Evolutionary conservation across 2,113 vertebrate genomes (phyloP), one percentile per base, ranked within the genome.

Genomic region (Labrus mixtus): DNA sequence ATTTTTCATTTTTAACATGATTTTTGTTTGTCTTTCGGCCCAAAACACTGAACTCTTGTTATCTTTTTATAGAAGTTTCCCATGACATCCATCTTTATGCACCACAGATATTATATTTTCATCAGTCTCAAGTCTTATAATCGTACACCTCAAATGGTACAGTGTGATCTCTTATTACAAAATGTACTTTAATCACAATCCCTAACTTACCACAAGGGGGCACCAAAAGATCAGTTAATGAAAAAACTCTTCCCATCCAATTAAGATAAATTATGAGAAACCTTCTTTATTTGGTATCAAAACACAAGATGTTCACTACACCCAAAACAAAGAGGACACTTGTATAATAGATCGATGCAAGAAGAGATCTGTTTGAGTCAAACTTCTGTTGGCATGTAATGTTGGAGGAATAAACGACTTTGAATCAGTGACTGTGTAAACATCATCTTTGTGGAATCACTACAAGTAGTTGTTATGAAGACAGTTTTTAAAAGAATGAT

Each of bases 161-260:
- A 68, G 37, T 1, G 1, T 20, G 48, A 46, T 23, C 57, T 7
- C 3, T 22, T 33, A 4, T 16, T 20, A 54, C 46, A 48, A 10
- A 10, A 36, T n/a, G 8, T 8, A 3, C 17, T 16, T 3, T 11
- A 33, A 33, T 19, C 39, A 23, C 0, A 1, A 53, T 8, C 4
- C 0, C 16, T 1, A 0, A 66, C 1, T 59, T 7, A 43, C 75
- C 93, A 92, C 82, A 59, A 89, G 93, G 59, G 43, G 83, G 88
- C 69, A 89, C 82, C 78, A 90, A 59, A 75, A 16, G 54, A 83
- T 66, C n/a, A 75, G 8, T 68, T 67, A 11, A 41, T 4, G 3
- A 60, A 41, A 46, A 13, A 37, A 12, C 7, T 16, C 6, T 36
- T 12, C 4, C 29, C 0, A 66, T 25, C 54, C 53, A 36, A n/a